Evolutionary conservation across 2,797 vertebrate genomes (phyloP), one percentile per base, ranked within the genome.

Genomic region (Thunnus albacares): DNA sequence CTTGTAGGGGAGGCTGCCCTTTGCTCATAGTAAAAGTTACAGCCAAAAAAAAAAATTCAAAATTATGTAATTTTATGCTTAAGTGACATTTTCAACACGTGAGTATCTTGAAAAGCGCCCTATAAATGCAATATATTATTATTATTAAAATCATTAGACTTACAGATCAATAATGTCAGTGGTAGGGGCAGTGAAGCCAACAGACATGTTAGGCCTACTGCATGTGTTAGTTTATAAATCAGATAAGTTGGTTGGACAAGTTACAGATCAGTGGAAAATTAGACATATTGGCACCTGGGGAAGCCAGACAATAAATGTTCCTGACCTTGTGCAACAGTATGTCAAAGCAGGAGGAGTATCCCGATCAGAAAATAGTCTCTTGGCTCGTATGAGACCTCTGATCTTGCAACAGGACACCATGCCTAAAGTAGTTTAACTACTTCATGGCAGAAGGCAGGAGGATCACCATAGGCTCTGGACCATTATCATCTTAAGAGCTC

Each of bases 401-500:
- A 58, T 83, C 66, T 57, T 55, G 38, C 43, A 45, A 1, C 14
- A 60, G 63, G 66, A 53, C 47, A 35, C 49, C 14, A 1, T 13
- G 45, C 2, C 6, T 51, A 49, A 83, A 78, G 61, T 13, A 45
- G 65, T 81, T 80, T 3, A 80, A 47, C 24, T 30, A 61, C 38
- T 12, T 52, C 43, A 24, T 4, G 11, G 79, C 86, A 74, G 71
- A 77, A 81, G 80, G 71, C 71, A 51, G 71, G 22, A 10, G 80
- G 87, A 87, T 87, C 33, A 88, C 53, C 62, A 12, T 24, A 26
- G 69, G 69, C 73, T 84, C 75, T 62, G 47, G 8, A 26, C 17
- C 61, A 45, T 88, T 63, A 88, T 81, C 80, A 84, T 62, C 86
- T 91, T 87, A 92, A 84, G 71, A 87, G 88, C 87, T 91, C 86